phyloP scores from a whole-genome alignment of 2,113 vertebrate genomes.

The Neofelis nebulosa region DNA sequence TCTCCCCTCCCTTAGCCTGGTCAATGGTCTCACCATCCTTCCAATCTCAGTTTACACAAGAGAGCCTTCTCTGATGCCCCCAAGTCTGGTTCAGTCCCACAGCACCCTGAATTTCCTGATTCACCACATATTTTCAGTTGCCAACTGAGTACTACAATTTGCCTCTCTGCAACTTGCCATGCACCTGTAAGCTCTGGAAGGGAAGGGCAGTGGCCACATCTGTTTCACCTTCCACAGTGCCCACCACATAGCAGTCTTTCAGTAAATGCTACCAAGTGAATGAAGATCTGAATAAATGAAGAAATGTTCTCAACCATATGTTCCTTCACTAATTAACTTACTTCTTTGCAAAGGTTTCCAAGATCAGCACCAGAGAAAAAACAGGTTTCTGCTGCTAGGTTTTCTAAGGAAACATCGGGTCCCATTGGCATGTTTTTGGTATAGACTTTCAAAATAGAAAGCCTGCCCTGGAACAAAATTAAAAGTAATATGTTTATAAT shows the following conservation, averaged over 20 bases:
- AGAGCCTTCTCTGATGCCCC: neutral
- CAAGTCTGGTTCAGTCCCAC: neutral
- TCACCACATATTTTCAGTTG: neutral
- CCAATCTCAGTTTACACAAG: neutral
- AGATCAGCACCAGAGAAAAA: constrained; percentile 96
- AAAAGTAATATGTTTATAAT: neutral
- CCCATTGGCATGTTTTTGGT: constrained; percentile 88
- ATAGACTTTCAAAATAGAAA: constrained; percentile 90
- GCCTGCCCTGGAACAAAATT: constrained; percentile 86
- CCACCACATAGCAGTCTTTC: neutral
- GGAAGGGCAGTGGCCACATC: no score
- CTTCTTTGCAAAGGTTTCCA: constrained; percentile 96
- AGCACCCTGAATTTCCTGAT: neutral
- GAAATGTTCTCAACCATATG: neutral
- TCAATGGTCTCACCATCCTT: neutral
- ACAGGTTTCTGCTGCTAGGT: constrained; percentile 86
- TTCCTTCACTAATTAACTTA: constrained; percentile 78
- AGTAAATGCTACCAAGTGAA: neutral
- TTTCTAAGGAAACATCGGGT: constrained; percentile 88
- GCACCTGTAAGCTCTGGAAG: neutral
- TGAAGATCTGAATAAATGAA: neutral
- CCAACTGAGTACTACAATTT: neutral
- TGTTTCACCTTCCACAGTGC: neutral
- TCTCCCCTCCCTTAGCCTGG: neutral
- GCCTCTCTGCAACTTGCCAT: neutral